Conservation (phyloP, 2,113 vertebrate species). For the Oreochromis spilurus region DNA sequence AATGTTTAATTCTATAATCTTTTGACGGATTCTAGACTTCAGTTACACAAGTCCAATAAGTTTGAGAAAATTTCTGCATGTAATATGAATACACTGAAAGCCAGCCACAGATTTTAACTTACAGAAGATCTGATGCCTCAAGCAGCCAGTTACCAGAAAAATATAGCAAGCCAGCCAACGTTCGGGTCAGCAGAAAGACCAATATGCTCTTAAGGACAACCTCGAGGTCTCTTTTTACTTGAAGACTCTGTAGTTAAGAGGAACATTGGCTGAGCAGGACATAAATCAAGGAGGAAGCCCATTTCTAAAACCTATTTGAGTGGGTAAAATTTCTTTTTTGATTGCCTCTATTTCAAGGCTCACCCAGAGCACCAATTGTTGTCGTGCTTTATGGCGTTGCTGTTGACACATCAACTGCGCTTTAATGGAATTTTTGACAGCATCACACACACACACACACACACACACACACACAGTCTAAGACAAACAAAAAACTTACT, state of each 20-base stretch:
- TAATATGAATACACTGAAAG: neutral
- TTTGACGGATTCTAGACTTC: neutral
- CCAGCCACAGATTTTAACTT: neutral
- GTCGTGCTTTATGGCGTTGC: neutral
- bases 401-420: slow-evolving; percentile 6
- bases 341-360: neutral
- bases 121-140: neutral
- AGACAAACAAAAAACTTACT: neutral
- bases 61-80: neutral
- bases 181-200: neutral
- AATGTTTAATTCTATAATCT: neutral
- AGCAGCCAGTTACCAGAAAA: neutral
- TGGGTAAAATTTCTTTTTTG: neutral
- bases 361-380: neutral
- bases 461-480: neutral
- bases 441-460: neutral
- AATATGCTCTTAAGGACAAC: neutral
- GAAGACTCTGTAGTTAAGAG: neutral
- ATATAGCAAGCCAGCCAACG: neutral
- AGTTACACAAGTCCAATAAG: neutral
- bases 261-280: neutral
- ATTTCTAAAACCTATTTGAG: neutral
- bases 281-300: slow-evolving; percentile 17
- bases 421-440: slow-evolving; percentile 45
- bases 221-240: neutral